A percentile compares a stretch with the other conserved stretches of the same genome.
Conservation (phyloP, 2,113 vertebrate species). For the Notothenia rossii region DNA sequence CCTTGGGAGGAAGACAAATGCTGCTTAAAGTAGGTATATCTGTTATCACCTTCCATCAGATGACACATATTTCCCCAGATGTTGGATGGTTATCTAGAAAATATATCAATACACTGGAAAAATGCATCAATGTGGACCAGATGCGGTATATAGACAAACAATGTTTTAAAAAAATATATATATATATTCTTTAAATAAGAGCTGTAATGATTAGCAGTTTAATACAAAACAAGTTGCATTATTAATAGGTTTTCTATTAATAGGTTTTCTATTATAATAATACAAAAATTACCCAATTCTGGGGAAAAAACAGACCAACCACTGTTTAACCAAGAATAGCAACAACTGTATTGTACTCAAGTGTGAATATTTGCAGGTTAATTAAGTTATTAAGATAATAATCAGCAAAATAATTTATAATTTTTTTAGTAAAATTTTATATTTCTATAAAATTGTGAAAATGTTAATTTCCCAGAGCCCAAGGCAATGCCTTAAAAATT, state of each 20-base stretch:
- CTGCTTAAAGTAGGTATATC: conserved; percentile 6
- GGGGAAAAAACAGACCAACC: too few relatives aligned
- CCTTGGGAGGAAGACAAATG: neutral
- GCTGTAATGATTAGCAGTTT: neutral
- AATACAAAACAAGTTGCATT: neutral
- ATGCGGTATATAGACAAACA: neutral
- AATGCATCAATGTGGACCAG: neutral
- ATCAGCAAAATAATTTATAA: neutral
- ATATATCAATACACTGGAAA: neutral
- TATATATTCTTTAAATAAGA: neutral
- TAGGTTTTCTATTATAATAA: too few relatives aligned
- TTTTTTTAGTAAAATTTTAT: neutral
- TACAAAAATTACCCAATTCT: too few relatives aligned
- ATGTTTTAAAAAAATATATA: neutral
- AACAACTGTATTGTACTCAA: neutral
- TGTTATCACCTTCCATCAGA: conserved; percentile 1
- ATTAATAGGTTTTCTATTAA: too few relatives aligned
- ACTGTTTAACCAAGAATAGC: neutral
- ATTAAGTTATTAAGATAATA: neutral
- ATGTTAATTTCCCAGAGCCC: neutral
- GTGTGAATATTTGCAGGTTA: neutral
- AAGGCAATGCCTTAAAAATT: neutral
- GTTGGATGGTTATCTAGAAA: neutral
- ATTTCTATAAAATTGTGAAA: neutral
- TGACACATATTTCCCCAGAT: conserved; percentile 23